Percentiles rank a stretch among this genome's conserved stretches.
Conservation (phyloP, 2,888 invertebrate genomes). For the Philereme transversata region DNA sequence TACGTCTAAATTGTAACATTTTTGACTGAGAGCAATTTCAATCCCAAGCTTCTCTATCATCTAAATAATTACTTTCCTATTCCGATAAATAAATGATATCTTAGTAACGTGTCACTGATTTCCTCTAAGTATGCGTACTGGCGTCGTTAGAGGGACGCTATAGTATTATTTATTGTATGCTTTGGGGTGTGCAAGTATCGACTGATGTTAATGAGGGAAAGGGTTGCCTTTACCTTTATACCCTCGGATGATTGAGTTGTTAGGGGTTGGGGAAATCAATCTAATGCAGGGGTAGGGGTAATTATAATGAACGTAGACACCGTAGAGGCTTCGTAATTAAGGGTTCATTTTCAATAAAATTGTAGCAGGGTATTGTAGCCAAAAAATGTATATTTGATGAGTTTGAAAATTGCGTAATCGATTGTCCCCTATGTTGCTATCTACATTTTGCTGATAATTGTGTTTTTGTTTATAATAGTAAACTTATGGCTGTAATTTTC, state of each 20-base stretch:
- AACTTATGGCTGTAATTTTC: too few relatives aligned
- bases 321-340: constrained; percentile 28
- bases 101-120: neutral
- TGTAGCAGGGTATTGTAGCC: neutral
- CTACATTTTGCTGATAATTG: too few relatives aligned
- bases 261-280: constrained; percentile 54
- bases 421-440: too few relatives aligned
- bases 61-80: too few relatives aligned
- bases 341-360: constrained; percentile 10
- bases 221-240: constrained; percentile 67
- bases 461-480: too few relatives aligned
- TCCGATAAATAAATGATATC: too few relatives aligned
- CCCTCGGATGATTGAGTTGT: constrained; percentile 60
- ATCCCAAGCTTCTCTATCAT: too few relatives aligned
- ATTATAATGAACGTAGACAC: constrained; percentile 30
- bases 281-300: constrained; percentile 47
- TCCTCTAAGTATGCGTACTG: neutral
- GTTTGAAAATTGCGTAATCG: neutral
- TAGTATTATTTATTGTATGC: constrained; percentile 1
- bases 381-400: neutral
- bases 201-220: constrained; percentile 58
- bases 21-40: too few relatives aligned
- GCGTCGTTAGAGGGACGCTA: too few relatives aligned
- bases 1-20: too few relatives aligned
- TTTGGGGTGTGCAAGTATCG: constrained; percentile 49